Base-by-base conservation (phyloP, 1,140 invertebrate species). In the Drosophila funebris region DNA sequence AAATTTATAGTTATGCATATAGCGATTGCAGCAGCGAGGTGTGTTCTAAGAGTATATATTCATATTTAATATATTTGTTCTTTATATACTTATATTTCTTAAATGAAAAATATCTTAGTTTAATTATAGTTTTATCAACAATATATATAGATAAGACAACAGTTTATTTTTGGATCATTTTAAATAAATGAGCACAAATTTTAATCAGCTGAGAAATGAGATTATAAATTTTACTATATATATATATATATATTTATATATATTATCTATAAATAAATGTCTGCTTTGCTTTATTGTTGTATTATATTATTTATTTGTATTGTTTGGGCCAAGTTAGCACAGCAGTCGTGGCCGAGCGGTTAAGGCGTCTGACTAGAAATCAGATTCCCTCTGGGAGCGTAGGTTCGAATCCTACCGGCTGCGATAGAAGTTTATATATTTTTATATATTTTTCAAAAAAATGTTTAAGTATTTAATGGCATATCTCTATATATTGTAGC, bases 311-410 rank as follows among this genome's bases (percentile, higher is more conserved):
- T 20, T 36, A 14, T 0, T 37, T 24, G 18, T n/a, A 27, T 6
- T 22, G 7, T 43, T 16, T 20, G 14, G 4, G 5, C 7, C 1
- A 4, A 1, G 2, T 20, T 4, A 14, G 0, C 16, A 29, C 4
- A 71, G 95, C 95, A 95, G 95, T 94, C 94, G 94, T 96, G 95
- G 95, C 95, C 95, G 95, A 96, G 95, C 94, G 95, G 95, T 96
- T 96, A 96, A 96, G 95, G 95, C 95, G 95, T 95, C 95, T 95
- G 95, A 96, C 95, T 95, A 94, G 94, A 95, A 95, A 95, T 95
- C 95, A 95, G 95, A 95, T 95, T 95, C 95, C 95, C 95, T 95
- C 94, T 95, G 95, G 95, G 95, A 95, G 95, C 95, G 95, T 95
- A 96, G 95, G 95, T 96, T 96, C 95, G 95, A 96, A 95, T 96